Evolutionary conservation across 2,888 invertebrate genomes (phyloP), one percentile per base, ranked within the genome.

Genomic region (Andrena bucephala): DNA sequence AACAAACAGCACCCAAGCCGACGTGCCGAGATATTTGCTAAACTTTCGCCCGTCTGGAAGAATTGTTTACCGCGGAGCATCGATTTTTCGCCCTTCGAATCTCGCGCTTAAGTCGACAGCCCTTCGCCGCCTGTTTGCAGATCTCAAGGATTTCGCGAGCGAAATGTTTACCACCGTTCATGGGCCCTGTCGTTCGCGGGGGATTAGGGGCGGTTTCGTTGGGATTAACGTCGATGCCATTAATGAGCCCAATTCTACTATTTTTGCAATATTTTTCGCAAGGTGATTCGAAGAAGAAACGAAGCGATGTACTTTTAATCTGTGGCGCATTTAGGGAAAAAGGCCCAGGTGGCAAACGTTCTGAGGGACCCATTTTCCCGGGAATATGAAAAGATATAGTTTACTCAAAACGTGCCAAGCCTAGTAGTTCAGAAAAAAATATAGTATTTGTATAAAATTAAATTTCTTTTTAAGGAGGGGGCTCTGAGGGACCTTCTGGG

Each of bases 21-120:
- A 52, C 54, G 67, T 36, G 65, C 50, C 65, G 36, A 54, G n/a
- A 60, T 59, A 67, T 54, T 48, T 67, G 33, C 36, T 2, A 20
- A 62, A 67, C 50, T 66, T 71, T 60, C 8, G 36, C 13, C 1
- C 31, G 48, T 4, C 4, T 7, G 10, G 31, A 8, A 3, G 36
- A 13, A 31, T 36, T 16, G 77, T 60, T 78, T 13, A 60, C 50
- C 48, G 48, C 2, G 5, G 0, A 2, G 2, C 59, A 75, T 77
- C 66, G 78, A 78, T 54, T 48, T 78, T 78, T 62, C 24, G 8
- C 24, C 52, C n/a, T 31, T 59, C 36, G 20, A 50, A 74, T 60
- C 24, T 33, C 33, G 8, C 16, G 31, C 29, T 59, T 8, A 24
- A 33, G 4, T 33, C n/a, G 69, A n/a, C 27, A 42, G 36, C n/a